Evolutionary conservation across 2,888 invertebrate species (phyloP).

Genomic region (Netelia inedita): DNA sequence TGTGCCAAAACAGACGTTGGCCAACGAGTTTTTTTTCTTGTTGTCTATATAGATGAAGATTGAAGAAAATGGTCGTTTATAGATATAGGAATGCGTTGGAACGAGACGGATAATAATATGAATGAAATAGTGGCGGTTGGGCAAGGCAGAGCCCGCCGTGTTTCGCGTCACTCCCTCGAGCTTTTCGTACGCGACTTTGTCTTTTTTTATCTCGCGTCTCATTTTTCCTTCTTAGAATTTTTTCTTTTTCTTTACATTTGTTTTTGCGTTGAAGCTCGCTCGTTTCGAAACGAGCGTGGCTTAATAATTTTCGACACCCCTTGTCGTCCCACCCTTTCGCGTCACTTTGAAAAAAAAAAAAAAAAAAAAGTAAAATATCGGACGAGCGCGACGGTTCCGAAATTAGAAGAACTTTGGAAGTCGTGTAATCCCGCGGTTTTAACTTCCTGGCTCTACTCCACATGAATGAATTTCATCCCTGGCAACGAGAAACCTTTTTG

Average conservation of each 20-base stretch:
- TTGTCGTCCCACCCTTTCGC: too few relatives aligned
- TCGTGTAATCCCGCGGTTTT: not conserved
- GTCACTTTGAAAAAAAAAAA: too few relatives aligned
- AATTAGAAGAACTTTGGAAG: conserved; percentile 63
- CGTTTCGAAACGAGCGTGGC: not conserved
- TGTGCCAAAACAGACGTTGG: conserved; percentile 20
- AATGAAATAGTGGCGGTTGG: conserved; percentile 74
- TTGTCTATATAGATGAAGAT: not conserved
- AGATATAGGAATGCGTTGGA: conserved; percentile 2
- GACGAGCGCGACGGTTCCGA: conserved; percentile 16
- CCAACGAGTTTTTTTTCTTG: not conserved
- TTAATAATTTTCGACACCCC: not conserved
- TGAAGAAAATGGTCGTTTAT: not conserved
- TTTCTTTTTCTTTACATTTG: not conserved
- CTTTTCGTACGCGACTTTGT: not conserved
- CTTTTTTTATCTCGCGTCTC: conserved; percentile 5
- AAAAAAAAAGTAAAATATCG: not conserved
- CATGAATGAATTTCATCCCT: conserved; percentile 51
- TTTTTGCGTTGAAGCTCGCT: not conserved
- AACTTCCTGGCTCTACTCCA: conserved; percentile 15
- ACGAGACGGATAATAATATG: conserved; percentile 73
- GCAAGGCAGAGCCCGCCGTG: conserved; percentile 48
- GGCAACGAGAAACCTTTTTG: conserved; percentile 7
- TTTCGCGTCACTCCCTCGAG: not conserved
- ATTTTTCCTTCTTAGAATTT: not conserved